Percentiles rank a stretch among this genome's conserved stretches.
phyloP scores from a whole-genome alignment of 2,113 vertebrate species.

The Sinocyclocheilus anshuiensis region DNA sequence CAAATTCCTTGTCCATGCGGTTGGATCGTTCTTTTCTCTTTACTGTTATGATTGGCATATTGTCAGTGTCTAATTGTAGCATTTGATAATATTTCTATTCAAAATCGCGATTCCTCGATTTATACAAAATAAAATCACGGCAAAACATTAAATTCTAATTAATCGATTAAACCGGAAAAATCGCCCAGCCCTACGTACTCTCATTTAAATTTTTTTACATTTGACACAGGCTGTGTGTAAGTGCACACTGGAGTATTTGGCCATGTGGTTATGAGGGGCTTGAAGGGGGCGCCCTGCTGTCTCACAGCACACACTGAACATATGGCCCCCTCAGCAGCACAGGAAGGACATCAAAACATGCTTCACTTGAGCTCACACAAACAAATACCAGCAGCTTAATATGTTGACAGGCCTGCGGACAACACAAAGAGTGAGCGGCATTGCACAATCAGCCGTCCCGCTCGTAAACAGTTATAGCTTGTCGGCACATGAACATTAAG shows the following conservation, averaged over 20 bases:
- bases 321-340: constrained; percentile 53
- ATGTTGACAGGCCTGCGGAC: neutral
- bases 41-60: too few relatives aligned
- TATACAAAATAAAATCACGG: too few relatives aligned
- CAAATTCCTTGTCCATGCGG: too few relatives aligned
- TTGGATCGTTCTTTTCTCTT: too few relatives aligned
- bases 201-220: too few relatives aligned
- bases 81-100: too few relatives aligned
- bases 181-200: too few relatives aligned
- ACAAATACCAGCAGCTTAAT: neutral
- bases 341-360: constrained; percentile 35
- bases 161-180: too few relatives aligned
- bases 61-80: too few relatives aligned
- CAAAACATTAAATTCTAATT: too few relatives aligned
- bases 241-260: neutral
- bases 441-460: neutral
- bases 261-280: constrained; percentile 12
- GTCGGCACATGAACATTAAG: neutral
- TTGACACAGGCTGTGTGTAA: neutral
- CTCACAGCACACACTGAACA: constrained; percentile 42
- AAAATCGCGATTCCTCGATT: too few relatives aligned
- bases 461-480: neutral
- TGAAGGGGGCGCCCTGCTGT: constrained; percentile 29
- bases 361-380: constrained; percentile 5
- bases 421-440: neutral